phyloP scores from a whole-genome alignment of 2,888 invertebrate genomes.

The Tiphia femorata region DNA sequence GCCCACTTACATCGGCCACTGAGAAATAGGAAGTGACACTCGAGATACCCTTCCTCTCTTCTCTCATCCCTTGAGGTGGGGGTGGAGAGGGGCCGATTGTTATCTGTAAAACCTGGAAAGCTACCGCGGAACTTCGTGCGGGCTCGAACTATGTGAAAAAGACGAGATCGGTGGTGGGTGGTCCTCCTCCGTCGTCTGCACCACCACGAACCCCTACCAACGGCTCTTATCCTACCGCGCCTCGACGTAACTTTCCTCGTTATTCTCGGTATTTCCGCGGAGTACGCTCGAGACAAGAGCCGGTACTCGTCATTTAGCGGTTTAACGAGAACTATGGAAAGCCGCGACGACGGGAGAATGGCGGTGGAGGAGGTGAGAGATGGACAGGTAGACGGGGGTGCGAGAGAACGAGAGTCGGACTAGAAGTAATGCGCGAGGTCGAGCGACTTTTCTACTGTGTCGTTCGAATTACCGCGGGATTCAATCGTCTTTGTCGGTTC shows the following conservation, averaged over 20 bases:
- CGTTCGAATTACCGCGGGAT: no score
- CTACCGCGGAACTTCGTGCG: no score
- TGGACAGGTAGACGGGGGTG: no score
- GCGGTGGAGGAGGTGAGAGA: background rate
- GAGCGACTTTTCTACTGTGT: no score
- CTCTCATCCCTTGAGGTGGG: no score
- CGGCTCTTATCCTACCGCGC: slow-evolving; percentile 1
- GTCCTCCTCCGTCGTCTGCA: background rate
- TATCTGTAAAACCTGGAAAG: background rate
- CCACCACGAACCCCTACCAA: background rate
- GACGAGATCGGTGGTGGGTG: background rate
- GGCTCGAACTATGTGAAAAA: background rate
- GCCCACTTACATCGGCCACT: no score
- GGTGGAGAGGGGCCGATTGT: background rate
- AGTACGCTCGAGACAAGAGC: slow-evolving; percentile 16
- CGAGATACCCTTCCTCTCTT: no score
- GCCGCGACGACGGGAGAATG: slow-evolving; percentile 4
- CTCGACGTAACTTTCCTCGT: slow-evolving; percentile 46
- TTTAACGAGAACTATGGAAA: slow-evolving; percentile 19
- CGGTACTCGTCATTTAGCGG: slow-evolving; percentile 24
- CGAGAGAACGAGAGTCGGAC: no score
- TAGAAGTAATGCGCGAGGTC: no score
- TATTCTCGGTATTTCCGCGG: slow-evolving; percentile 27
- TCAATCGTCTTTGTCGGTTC: no score
- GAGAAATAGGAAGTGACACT: no score